Evolutionary conservation across 2,888 invertebrate species (phyloP), one percentile per base, ranked within the genome.

Genomic region (Latrodectus elegans): DNA sequence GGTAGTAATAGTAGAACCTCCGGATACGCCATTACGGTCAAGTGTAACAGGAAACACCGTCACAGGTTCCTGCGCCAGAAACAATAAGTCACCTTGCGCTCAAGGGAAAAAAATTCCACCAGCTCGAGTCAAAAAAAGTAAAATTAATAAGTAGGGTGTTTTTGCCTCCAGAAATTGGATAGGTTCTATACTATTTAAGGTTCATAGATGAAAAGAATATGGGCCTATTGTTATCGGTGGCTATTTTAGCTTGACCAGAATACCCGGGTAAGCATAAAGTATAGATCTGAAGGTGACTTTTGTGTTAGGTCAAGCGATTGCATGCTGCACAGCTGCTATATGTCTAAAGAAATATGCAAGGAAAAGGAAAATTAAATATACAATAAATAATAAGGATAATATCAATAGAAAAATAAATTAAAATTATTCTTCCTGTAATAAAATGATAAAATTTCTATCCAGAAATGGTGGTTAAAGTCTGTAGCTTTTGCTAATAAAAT

Each of bases 11-110:
- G 77, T 77, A 67, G 77, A 75, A 75, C n/a, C 67, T 38, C 83
- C 83, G 83, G 83, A 83, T 83, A 71, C 71, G 38, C 64, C 68
- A 68, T 53, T 75, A 79, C 85, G 85, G 80, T 86, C 85, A 86
- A 80, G 80, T 76, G 75, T 68, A 71, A 86, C 75, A 81, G 86
- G 86, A 87, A 87, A 80, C 67, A 22, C 55, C 81, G 76, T 77
- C 81, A 87, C 86, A 82, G 71, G 52, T 73, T 67, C 49, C 77
- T 76, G 71, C 67, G 17, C 72, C 49, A 49, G 81, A 82, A 72
- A 87, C 86, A 87, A 87, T 87, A 87, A 81, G 73, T 64, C 81
- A 87, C 86, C 77, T 65, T 72, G 53, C 67, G 60, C 14, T 12
- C 49, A 51, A 75, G 26, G 60, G n/a, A 17, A 22, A 67, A 67